These are phyloP conservation scores for Plebejus anna DNA, from an alignment of 2,888 invertebrate genomes.

Conservation along the genomic window DNA sequence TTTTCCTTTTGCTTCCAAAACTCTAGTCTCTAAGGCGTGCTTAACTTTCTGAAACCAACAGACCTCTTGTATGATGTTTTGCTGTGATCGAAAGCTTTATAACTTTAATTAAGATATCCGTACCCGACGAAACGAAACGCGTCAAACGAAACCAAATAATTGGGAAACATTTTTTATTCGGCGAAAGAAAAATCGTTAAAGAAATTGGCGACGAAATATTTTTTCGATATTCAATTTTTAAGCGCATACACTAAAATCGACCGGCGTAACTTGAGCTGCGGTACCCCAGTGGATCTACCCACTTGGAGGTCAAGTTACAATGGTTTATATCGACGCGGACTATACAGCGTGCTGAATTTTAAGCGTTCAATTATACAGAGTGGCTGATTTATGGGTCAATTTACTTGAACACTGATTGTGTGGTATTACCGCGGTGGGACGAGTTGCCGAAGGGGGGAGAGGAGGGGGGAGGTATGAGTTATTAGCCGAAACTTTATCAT, in stretches of 20 bases:
- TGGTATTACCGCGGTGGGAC: conserved; percentile 44
- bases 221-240: conserved; percentile 29
- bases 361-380: conserved; percentile 59
- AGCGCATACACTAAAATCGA: conserved; percentile 34
- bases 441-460: background rate
- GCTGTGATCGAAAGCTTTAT: background rate
- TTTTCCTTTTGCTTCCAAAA: background rate
- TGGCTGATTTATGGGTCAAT: conserved; percentile 62
- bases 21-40: background rate
- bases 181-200: conserved; percentile 24
- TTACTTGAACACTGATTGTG: conserved; percentile 60
- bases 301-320: background rate
- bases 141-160: conserved; percentile 21
- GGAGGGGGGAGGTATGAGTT: conserved; percentile 7
- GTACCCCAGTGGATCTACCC: background rate
- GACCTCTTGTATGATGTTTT: background rate
- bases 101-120: conserved; percentile 11
- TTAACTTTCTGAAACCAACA: background rate
- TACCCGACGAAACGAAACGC: background rate
- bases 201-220: conserved; percentile 29
- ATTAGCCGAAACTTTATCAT: conserved; percentile 26
- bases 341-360: conserved; percentile 47
- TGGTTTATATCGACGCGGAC: background rate
- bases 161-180: conserved; percentile 22
- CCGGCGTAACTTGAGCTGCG: background rate